Evolutionary conservation across 2,888 invertebrate genomes (phyloP), one percentile per base, ranked within the genome.

Genomic region (Epistrophe eligans): DNA sequence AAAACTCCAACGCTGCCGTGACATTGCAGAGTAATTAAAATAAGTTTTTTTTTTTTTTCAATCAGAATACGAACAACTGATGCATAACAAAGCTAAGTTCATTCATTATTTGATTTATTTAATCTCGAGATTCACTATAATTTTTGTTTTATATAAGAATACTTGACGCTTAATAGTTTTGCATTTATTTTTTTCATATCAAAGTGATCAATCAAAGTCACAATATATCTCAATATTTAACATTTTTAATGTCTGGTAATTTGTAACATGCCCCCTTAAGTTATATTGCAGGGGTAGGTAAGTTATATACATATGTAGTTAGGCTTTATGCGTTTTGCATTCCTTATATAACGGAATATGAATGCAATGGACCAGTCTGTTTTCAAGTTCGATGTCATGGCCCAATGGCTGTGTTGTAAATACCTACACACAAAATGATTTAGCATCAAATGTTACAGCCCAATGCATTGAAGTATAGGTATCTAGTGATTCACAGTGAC

Each of bases 371-470:
- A 70, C 58, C 77, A 38, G 58, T 77, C 50, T 38, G 10, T 17
- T 72, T 52, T 79, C 71, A 79, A 79, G 79, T 79, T 79, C 79
- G 19, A 55, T 55, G 35, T 62, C 62, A 40, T 55, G n/a, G 55
- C 9, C 55, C 15, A 4, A 32, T 32, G 28, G 9, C 28, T 55
- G 8, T 52, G 9, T 17, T 6, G 28, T 10, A 11, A 19, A 55
- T n/a, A 55, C 15, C 9, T 32, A 55, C 28, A 15, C 28, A 13
- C 0, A 55, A 60, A 52, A 71, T 71, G 52, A 52, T 24, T 40
- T 24, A 60, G 1, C 40, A 15, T 43, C 24, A 62, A 60, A 19
- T 58, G 17, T 17, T n/a, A n/a, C 15, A 55, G 11, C 3, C 15
- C 55, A 55, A n/a, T 55, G n/a, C 35, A 35, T 17, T 13, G 17